phyloP scores from a whole-genome alignment of 2,888 invertebrate species.

The Lampropteryx suffumata region DNA sequence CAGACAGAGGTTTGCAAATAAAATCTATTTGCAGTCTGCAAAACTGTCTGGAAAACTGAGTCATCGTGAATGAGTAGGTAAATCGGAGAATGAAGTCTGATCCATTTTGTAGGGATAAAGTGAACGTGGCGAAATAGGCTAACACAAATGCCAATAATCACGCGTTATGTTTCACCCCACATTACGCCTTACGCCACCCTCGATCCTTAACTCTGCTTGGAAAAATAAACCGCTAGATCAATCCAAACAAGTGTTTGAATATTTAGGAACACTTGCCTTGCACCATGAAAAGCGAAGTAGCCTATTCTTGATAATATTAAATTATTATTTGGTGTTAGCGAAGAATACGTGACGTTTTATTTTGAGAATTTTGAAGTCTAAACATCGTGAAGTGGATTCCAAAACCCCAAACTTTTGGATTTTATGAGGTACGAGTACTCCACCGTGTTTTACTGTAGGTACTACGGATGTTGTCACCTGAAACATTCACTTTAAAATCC shows the following conservation, averaged over 20 bases:
- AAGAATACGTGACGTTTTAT: too few species aligned
- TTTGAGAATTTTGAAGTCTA: too few species aligned
- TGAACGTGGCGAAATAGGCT: slow-evolving; percentile 33
- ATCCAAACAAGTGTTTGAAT: slow-evolving; percentile 7
- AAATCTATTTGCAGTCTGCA: slow-evolving; percentile 33
- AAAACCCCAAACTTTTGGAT: neutral
- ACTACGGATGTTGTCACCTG: neutral
- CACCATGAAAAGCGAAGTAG: too few species aligned
- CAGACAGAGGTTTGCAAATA: slow-evolving; percentile 26
- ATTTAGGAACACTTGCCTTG: neutral
- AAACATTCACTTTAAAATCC: neutral
- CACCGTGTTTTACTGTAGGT: slow-evolving; percentile 1
- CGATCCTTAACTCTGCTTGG: slow-evolving; percentile 9
- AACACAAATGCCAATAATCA: slow-evolving; percentile 38
- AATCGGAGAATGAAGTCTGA: slow-evolving; percentile 10
- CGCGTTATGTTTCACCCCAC: slow-evolving; percentile 35
- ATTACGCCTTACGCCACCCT: slow-evolving; percentile 34
- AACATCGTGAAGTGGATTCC: neutral
- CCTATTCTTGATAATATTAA: too few species aligned
- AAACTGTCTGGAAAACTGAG: slow-evolving; percentile 28
- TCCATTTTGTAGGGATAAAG: slow-evolving; percentile 34
- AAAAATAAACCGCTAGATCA: slow-evolving; percentile 18
- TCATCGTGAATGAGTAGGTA: slow-evolving; percentile 31
- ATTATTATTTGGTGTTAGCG: too few species aligned
- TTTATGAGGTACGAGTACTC: slow-evolving; percentile 1